phyloP scores from a whole-genome alignment of 2,113 vertebrate species.

The Abramis brama region DNA sequence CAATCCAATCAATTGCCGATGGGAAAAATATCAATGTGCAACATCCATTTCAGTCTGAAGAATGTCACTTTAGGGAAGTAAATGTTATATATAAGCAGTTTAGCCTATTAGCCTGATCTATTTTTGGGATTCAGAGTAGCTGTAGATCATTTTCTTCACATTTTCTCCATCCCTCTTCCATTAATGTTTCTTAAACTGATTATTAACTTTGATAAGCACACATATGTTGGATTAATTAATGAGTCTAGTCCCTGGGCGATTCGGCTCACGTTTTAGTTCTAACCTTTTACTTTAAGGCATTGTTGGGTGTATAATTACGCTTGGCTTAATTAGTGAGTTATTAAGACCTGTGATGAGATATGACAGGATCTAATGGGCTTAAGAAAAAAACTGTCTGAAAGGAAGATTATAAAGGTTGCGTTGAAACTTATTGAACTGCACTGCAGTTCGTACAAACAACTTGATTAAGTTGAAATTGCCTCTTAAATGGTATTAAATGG shows the following conservation, averaged over 20 bases:
- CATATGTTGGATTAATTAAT: slow-evolving; percentile 74
- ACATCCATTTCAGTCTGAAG: background rate
- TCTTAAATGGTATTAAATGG: slow-evolving; percentile 41
- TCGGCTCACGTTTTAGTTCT: slow-evolving; percentile 59
- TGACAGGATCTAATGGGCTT: slow-evolving; percentile 49
- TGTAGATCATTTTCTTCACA: slow-evolving; percentile 4
- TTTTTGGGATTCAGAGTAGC: background rate
- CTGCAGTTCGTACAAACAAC: slow-evolving; percentile 41
- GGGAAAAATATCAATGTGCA: background rate
- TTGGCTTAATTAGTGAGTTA: slow-evolving; percentile 64
- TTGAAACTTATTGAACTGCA: slow-evolving; percentile 14
- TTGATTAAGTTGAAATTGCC: slow-evolving; percentile 42
- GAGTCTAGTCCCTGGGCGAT: slow-evolving; percentile 62
- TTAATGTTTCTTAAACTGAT: slow-evolving; percentile 61
- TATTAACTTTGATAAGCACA: slow-evolving; percentile 65
- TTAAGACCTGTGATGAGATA: slow-evolving; percentile 65
- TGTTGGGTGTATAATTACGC: slow-evolving; percentile 67
- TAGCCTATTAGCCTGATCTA: slow-evolving; percentile 16
- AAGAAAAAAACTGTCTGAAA: slow-evolving; percentile 15
- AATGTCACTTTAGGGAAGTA: background rate
- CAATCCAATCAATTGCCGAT: background rate
- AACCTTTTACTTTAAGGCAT: slow-evolving; percentile 69
- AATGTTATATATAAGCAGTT: background rate
- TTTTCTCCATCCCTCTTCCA: background rate
- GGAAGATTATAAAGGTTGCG: slow-evolving; percentile 19